phyloP scores from a whole-genome alignment of 2,797 vertebrate genomes.

The Crocidura indochinensis region DNA sequence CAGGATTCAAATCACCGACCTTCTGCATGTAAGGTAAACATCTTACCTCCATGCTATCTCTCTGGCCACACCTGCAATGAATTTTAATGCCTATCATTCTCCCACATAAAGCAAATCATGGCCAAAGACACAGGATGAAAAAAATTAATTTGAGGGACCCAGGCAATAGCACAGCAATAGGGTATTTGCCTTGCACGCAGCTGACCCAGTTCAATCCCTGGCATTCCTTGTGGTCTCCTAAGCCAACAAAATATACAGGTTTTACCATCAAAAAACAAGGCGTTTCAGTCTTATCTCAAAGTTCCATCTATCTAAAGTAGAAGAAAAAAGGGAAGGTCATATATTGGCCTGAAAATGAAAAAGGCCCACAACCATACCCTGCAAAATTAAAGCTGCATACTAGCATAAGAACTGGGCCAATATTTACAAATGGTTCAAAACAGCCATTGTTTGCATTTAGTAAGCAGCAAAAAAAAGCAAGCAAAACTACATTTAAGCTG shows the following conservation, averaged over 20 bases:
- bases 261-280: background rate
- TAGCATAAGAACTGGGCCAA: background rate
- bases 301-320: background rate
- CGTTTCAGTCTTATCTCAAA: background rate
- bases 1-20: too few species aligned
- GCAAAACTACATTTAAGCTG: background rate
- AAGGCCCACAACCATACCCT: background rate
- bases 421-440: background rate
- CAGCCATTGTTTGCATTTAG: conserved; percentile 13
- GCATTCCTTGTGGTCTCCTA: too few species aligned
- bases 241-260: background rate
- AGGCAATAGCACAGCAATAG: too few species aligned
- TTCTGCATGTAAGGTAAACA: too few species aligned
- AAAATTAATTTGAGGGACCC: too few species aligned
- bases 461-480: conserved; percentile 56
- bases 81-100: too few species aligned
- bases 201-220: too few species aligned
- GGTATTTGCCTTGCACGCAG: too few species aligned
- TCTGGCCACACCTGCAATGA: background rate
- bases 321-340: background rate
- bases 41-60: too few species aligned
- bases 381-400: background rate
- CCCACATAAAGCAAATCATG: background rate
- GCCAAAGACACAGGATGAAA: background rate
- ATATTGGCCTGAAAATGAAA: background rate